phyloP scores from a whole-genome alignment of 2,113 vertebrate genomes.

The Shinisaurus crocodilurus region DNA sequence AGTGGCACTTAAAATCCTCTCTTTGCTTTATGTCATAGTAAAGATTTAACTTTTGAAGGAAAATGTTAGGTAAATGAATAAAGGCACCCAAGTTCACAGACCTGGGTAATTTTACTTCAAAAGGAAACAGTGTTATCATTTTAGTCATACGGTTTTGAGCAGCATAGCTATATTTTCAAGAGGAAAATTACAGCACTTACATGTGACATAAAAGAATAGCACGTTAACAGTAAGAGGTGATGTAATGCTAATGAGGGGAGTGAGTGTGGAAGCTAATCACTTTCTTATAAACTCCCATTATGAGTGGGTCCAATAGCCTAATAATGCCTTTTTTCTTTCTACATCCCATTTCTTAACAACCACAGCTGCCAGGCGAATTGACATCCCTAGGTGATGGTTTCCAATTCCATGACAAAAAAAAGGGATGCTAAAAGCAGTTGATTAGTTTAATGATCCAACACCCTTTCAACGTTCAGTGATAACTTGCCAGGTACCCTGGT shows the following conservation, averaged over 20 bases:
- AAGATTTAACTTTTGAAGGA: conserved; percentile 37
- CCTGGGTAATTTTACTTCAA: conserved; percentile 22
- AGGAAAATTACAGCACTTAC: conserved; percentile 43
- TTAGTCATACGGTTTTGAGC: conserved; percentile 27
- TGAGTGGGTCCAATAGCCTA: conserved; percentile 32
- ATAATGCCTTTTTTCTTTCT: conserved; percentile 46
- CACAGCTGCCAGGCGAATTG: conserved; percentile 27
- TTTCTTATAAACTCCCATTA: conserved; percentile 40
- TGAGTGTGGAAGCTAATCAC: conserved; percentile 30
- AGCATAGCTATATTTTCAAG: conserved; percentile 4
- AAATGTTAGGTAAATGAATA: conserved; percentile 48
- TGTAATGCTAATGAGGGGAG: conserved; percentile 32
- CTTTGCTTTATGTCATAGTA: conserved; percentile 34
- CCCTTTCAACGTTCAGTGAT: conserved; percentile 1
- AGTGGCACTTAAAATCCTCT: conserved; percentile 35
- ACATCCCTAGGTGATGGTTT: conserved; percentile 58
- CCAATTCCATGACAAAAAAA: conserved; percentile 66
- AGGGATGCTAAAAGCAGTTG: conserved; percentile 9
- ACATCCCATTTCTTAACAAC: conserved; percentile 47
- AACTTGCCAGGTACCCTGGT: not conserved
- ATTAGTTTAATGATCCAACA: conserved; percentile 29
- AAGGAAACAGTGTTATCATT: not conserved
- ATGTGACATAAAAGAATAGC: conserved; percentile 37
- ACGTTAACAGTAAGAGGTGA: conserved; percentile 36
- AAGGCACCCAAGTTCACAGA: conserved; percentile 39